These are phyloP conservation scores for Corythornis vintsioides DNA, from an alignment of 2,113 vertebrate genomes.

Conservation along the genomic window DNA sequence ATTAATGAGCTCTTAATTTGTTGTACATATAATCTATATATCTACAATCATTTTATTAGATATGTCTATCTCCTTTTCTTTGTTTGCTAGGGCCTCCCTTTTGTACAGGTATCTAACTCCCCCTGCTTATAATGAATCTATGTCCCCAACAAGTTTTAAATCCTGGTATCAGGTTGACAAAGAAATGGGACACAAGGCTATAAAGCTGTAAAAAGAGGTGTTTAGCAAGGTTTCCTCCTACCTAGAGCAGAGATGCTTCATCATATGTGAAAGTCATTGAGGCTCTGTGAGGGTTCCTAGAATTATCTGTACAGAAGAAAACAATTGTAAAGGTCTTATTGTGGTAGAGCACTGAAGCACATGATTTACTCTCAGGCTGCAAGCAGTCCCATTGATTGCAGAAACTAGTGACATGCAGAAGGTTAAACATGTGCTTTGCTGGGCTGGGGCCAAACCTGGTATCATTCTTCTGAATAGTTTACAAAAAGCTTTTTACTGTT, in stretches of 20 bases:
- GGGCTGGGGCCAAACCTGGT: neutral
- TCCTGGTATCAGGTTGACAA: neutral
- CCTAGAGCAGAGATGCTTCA: neutral
- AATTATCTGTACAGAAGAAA: conserved; percentile 56
- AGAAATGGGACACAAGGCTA: neutral
- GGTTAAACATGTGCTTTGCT: conserved; percentile 63
- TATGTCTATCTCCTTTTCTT: neutral
- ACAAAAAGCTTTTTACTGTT: neutral
- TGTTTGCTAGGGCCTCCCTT: neutral
- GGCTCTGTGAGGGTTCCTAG: conserved; percentile 14
- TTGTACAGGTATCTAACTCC: neutral
- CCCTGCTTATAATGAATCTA: neutral
- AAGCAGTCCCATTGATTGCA: conserved; percentile 55
- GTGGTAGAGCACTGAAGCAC: conserved; percentile 49
- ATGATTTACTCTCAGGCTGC: conserved; percentile 56
- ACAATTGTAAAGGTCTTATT: conserved; percentile 58
- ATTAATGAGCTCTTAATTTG: neutral
- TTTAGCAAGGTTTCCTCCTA: conserved; percentile 23
- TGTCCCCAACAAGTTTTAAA: neutral
- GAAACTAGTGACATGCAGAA: conserved; percentile 56
- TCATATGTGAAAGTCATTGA: conserved; percentile 17
- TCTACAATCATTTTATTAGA: neutral
- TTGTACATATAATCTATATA: neutral
- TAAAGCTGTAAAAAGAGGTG: neutral
- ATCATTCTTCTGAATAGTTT: neutral